phyloP scores from a whole-genome alignment of 2,113 vertebrate genomes.

The Apistogramma diplotaenia region DNA sequence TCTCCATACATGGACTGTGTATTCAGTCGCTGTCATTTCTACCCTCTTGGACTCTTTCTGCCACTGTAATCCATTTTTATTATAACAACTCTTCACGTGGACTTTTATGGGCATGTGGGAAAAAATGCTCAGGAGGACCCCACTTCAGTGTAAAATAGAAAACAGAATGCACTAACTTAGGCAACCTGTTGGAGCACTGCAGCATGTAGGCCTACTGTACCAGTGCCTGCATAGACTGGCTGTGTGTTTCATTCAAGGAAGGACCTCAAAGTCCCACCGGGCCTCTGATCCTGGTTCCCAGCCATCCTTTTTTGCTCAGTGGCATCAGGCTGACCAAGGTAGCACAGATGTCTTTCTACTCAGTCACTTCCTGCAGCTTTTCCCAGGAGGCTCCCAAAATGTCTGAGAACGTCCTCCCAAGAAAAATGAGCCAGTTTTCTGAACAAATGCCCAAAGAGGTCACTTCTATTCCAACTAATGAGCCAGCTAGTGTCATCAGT shows the following conservation, averaged over 20 bases:
- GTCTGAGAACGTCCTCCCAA: not conserved
- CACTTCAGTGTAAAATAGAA: not conserved
- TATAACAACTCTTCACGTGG: not conserved
- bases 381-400: not conserved
- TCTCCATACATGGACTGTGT: slow-evolving; percentile 2
- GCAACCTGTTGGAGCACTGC: not conserved
- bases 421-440: not conserved
- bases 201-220: no score
- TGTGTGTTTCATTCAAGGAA: not conserved
- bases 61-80: not conserved
- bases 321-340: not conserved
- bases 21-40: not conserved
- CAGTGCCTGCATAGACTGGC: not conserved
- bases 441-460: not conserved
- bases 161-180: not conserved
- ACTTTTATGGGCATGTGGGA: slow-evolving; percentile 1
- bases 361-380: not conserved
- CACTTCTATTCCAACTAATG: not conserved
- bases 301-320: not conserved
- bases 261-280: not conserved
- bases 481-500: rapidly evolving
- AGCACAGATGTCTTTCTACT: not conserved
- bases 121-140: not conserved
- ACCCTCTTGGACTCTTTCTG: not conserved
- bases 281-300: not conserved